These are phyloP conservation scores for Oscheius onirici DNA, from an alignment of 2,888 invertebrate species.

Conservation along the genomic window DNA sequence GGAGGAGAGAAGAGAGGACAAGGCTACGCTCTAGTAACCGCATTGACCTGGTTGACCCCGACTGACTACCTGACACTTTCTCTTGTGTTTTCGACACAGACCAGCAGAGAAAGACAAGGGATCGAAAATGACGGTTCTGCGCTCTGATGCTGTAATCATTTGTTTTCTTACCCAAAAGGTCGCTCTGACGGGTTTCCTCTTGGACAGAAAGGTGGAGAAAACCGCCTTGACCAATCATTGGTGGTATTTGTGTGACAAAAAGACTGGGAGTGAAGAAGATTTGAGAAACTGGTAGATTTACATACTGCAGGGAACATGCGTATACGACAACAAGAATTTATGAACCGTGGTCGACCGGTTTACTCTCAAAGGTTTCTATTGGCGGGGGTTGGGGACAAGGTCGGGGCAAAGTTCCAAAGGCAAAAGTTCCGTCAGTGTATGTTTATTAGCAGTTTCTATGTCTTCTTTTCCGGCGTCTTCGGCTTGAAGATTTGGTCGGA, in stretches of 20 bases:
- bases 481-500: background rate
- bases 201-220: background rate
- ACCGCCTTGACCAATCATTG: background rate
- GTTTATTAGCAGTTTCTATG: background rate
- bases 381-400: background rate
- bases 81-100: too few species aligned
- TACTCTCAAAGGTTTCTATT: background rate
- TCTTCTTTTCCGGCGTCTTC: background rate
- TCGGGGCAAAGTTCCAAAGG: too few species aligned
- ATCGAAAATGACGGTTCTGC: too few species aligned
- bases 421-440: background rate
- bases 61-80: background rate
- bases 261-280: too few species aligned
- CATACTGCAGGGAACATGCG: background rate
- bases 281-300: background rate
- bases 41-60: slow-evolving; percentile 4
- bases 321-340: slow-evolving; percentile 5
- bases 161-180: too few species aligned
- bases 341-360: background rate
- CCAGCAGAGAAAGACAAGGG: too few species aligned
- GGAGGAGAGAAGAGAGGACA: background rate
- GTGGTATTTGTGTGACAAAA: background rate
- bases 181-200: too few species aligned
- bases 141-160: too few species aligned
- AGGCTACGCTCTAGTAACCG: slow-evolving; percentile 7